Percentiles rank a stretch among this genome's conserved stretches.
Conservation (phyloP, 2,113 vertebrate species). For the Equus przewalskii region DNA sequence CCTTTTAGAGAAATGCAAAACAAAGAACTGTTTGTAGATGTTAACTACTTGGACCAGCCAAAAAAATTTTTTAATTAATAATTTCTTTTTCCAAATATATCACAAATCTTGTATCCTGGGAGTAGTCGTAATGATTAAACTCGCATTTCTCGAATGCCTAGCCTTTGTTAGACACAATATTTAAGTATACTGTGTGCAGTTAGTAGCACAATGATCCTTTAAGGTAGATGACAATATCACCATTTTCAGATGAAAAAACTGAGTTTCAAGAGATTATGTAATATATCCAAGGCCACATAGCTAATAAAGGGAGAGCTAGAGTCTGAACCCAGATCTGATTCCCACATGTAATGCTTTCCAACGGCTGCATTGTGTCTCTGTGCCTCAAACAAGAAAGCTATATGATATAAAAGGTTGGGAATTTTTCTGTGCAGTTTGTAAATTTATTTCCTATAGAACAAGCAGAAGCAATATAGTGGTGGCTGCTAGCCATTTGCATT, state of each 20-base stretch:
- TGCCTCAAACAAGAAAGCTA: constrained; percentile 16
- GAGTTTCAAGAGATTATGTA: neutral
- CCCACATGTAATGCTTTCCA: neutral
- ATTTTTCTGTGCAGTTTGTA: neutral
- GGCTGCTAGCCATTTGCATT: constrained; percentile 42
- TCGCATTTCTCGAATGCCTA: constrained; percentile 26
- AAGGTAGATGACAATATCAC: neutral
- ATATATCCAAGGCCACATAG: neutral
- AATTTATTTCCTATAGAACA: neutral
- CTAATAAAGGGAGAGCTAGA: constrained; percentile 15
- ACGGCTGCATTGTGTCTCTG: neutral
- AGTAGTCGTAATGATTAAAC: neutral
- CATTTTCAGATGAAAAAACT: constrained; percentile 68
- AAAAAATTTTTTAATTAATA: neutral
- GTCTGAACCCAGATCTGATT: constrained; percentile 64
- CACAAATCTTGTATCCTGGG: neutral
- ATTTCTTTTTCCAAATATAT: neutral
- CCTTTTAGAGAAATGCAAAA: constrained; percentile 54
- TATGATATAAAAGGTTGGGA: neutral
- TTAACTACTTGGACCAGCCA: neutral
- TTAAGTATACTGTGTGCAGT: neutral
- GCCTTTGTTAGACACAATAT: neutral
- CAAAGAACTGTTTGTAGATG: neutral
- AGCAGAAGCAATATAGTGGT: constrained; percentile 25
- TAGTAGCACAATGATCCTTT: neutral